phyloP scores from a whole-genome alignment of 2,888 invertebrate genomes.

The Julus scandinavius region DNA sequence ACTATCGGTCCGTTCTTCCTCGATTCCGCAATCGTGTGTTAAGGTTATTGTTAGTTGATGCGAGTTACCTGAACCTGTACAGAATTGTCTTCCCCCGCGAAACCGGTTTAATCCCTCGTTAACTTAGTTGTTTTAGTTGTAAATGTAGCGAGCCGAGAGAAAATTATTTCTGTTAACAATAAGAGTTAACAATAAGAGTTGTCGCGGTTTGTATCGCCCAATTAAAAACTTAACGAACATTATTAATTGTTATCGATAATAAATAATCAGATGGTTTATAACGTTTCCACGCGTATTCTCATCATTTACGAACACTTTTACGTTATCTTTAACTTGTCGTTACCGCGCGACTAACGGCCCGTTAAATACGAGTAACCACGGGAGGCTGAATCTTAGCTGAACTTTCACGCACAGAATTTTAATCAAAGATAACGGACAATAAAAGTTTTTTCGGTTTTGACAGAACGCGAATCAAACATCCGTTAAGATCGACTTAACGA shows the following conservation, averaged over 20 bases:
- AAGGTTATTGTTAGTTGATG: background rate
- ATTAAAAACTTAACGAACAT: background rate
- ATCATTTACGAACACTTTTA: too few relatives aligned
- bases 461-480: too few relatives aligned
- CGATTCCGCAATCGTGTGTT: background rate
- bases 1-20: too few relatives aligned
- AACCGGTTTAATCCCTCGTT: background rate
- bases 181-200: background rate
- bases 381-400: too few relatives aligned
- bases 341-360: too few relatives aligned
- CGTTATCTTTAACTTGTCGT: too few relatives aligned
- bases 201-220: background rate
- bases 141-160: too few relatives aligned
- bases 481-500: too few relatives aligned
- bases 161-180: background rate
- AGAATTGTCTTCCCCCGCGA: background rate
- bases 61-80: background rate
- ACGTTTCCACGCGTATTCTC: background rate
- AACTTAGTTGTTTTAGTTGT: background rate
- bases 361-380: too few relatives aligned
- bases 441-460: too few relatives aligned
- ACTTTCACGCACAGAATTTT: too few relatives aligned
- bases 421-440: too few relatives aligned
- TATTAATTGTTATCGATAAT: slow-evolving; percentile 3
- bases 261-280: slow-evolving; percentile 38